phyloP scores from a whole-genome alignment of 2,113 vertebrate genomes.

The Brachionichthys hirsutus region DNA sequence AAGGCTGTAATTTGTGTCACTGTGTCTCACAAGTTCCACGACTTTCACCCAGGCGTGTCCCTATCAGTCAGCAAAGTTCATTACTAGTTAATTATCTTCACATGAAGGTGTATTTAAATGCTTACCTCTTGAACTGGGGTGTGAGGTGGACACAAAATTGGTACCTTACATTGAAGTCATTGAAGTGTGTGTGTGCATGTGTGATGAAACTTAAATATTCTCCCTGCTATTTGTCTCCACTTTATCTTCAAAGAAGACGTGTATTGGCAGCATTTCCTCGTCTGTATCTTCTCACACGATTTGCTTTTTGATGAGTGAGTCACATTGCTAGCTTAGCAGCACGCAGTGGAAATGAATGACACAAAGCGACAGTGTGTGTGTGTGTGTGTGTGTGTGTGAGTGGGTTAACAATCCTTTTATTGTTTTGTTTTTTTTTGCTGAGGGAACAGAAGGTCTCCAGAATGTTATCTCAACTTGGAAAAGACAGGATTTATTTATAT shows the following conservation, averaged over 20 bases:
- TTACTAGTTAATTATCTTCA: slow-evolving; percentile 5
- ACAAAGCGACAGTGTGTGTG: neutral
- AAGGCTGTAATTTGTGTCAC: neutral
- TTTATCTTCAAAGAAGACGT: neutral
- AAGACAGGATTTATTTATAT: slow-evolving; percentile 34
- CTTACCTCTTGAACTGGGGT: no score
- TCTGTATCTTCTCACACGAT: neutral
- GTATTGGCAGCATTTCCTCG: slow-evolving; percentile 1
- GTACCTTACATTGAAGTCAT: no score
- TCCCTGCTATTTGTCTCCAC: neutral
- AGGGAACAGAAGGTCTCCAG: slow-evolving; percentile 14
- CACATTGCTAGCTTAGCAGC: neutral
- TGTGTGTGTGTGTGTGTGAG: neutral
- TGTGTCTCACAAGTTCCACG: neutral
- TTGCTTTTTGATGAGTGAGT: slow-evolving; percentile 6
- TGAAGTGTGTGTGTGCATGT: no score
- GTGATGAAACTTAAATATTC: neutral
- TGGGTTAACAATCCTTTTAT: neutral
- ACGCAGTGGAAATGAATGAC: neutral
- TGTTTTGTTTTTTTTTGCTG: slow-evolving; percentile 1
- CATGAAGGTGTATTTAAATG: no score
- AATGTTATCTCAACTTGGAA: slow-evolving; percentile 15
- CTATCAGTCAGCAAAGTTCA: neutral
- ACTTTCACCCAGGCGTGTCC: neutral
- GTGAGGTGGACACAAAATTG: no score